Evolutionary conservation across 2,113 vertebrate species (phyloP).

Genomic region (Piaya cayana): DNA sequence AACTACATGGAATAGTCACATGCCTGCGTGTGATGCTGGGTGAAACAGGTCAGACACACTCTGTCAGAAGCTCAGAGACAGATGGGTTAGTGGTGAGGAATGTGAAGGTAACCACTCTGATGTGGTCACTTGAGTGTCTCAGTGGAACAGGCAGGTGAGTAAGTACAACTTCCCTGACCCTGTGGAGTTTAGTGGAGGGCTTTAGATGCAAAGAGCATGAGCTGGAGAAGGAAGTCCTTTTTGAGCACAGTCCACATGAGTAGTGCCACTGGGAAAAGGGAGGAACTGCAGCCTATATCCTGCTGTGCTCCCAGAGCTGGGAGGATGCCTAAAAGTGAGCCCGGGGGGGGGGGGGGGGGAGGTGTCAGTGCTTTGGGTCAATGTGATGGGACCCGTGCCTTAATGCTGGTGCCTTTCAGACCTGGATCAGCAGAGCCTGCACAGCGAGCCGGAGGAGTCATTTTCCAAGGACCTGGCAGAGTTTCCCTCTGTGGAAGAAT

Average conservation of each 20-base stretch:
- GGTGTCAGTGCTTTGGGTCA: background rate
- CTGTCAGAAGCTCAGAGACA: background rate
- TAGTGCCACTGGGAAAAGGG: background rate
- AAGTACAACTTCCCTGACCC: background rate
- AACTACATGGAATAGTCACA: background rate
- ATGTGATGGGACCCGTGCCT: background rate
- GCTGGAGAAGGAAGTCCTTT: background rate
- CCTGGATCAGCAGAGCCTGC: conserved; percentile 91
- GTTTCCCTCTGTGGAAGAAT: conserved; percentile 84
- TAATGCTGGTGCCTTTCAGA: conserved; percentile 77
- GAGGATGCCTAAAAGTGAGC: background rate
- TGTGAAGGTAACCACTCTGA: background rate
- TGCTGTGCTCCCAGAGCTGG: background rate
- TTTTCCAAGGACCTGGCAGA: conserved; percentile 87
- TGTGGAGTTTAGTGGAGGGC: background rate
- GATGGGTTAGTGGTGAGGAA: background rate
- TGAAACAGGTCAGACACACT: background rate
- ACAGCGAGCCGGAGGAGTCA: conserved; percentile 90
- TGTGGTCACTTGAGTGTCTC: background rate
- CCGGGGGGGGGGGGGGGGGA: background rate
- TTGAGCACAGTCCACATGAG: background rate
- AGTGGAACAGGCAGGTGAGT: background rate
- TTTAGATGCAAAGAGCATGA: background rate
- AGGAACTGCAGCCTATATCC: background rate
- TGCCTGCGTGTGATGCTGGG: background rate